Evolutionary conservation across 2,797 vertebrate species (phyloP).

Genomic region (Erpetoichthys calabaricus): DNA sequence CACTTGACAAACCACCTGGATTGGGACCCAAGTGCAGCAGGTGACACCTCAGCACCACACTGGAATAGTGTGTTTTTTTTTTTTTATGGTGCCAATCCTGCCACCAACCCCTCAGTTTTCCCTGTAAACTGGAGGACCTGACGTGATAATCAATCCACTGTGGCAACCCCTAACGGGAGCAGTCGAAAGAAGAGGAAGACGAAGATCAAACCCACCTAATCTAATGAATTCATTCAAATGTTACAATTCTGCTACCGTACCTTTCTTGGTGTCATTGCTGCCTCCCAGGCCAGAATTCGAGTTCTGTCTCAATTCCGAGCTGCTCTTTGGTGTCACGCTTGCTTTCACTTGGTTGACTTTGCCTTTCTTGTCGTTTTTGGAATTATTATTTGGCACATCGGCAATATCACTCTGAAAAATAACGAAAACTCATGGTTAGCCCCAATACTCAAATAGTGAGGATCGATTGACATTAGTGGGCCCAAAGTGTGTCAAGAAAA

Average conservation of each 20-base stretch:
- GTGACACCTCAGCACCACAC: no score
- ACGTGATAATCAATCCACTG: not conserved
- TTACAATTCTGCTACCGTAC: constrained; percentile 30
- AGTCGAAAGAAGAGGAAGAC: no score
- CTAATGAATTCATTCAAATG: no score
- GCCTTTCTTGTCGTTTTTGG: constrained; percentile 90
- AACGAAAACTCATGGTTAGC: no score
- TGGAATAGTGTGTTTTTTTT: no score
- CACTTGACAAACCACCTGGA: no score
- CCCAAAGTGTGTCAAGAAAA: not conserved
- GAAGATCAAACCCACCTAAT: not conserved
- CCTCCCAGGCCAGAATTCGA: constrained; percentile 57
- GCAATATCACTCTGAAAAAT: constrained; percentile 82
- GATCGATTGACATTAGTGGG: not conserved
- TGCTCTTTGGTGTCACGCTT: constrained; percentile 76
- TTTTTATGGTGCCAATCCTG: no score
- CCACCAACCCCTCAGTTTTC: no score
- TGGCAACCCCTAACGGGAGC: not conserved
- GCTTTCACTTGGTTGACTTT: constrained; percentile 77
- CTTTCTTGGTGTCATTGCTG: constrained; percentile 66
- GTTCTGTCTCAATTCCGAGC: constrained; percentile 73
- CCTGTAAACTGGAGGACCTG: not conserved
- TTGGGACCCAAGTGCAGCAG: no score
- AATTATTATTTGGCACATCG: constrained; percentile 86
- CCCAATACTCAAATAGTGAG: no score